Evolutionary conservation across 2,113 vertebrate species (phyloP).

Genomic region (Halichoerus grypus): DNA sequence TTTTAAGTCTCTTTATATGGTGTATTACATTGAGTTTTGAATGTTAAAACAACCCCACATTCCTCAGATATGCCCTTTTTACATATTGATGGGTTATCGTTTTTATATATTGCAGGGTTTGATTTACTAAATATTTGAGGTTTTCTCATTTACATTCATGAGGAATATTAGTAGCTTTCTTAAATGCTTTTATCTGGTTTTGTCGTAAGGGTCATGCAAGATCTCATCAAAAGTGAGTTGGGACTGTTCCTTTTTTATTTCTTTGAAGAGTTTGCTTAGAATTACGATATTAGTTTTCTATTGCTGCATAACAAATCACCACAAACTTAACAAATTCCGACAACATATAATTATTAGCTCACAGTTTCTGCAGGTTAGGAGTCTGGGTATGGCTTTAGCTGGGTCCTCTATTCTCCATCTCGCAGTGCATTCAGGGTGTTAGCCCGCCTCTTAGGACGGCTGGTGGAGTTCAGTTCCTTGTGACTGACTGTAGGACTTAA

Average conservation of each 20-base stretch:
- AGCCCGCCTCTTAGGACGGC: not conserved
- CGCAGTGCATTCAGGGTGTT: not conserved
- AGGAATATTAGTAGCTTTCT: not conserved
- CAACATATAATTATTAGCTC: not conserved
- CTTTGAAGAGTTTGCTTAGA: not conserved
- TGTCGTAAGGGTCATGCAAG: not conserved
- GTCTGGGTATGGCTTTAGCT: not conserved
- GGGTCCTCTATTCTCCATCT: not conserved
- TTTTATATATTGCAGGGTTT: not conserved
- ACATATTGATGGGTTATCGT: not conserved
- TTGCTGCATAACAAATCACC: not conserved
- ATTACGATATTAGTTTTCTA: not conserved
- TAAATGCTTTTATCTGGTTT: not conserved
- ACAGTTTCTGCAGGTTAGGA: not conserved
- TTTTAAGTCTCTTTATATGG: not conserved
- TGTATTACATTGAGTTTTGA: not conserved
- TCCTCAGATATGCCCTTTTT: not conserved
- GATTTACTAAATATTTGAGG: not conserved
- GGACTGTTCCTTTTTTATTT: not conserved
- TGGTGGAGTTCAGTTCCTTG: not conserved
- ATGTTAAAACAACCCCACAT: not conserved
- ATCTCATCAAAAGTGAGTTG: not conserved
- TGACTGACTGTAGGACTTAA: not conserved
- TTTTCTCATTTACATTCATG: not conserved
- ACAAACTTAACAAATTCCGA: not conserved